Conservation (phyloP, 2,797 vertebrate genomes). For the Phoeniculus purpureus region DNA sequence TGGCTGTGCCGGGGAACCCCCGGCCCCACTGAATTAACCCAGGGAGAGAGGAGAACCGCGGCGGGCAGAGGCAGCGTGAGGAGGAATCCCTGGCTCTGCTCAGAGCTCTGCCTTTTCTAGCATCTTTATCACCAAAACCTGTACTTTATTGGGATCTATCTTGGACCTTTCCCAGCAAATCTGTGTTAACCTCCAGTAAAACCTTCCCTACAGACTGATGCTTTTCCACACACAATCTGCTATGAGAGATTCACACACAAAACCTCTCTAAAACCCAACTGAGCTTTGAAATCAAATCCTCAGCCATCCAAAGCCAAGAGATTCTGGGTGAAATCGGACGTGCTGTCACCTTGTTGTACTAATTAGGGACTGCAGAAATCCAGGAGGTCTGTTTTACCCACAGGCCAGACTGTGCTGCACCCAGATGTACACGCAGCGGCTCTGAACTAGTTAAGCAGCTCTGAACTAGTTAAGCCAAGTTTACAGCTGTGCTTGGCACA, state of each 20-base stretch:
- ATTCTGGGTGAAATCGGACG: neutral
- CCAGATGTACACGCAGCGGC: neutral
- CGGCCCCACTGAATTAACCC: conserved; percentile 14
- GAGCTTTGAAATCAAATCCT: neutral
- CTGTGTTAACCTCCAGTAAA: neutral
- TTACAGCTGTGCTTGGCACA: neutral
- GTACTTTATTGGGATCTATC: neutral
- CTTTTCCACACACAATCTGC: conserved; percentile 40
- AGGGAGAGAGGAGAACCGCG: neutral
- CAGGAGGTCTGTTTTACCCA: neutral
- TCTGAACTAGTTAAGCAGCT: neutral
- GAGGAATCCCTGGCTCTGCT: conserved; percentile 3
- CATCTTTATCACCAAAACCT: neutral
- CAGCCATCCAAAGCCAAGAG: neutral
- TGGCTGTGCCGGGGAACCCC: conserved; percentile 33
- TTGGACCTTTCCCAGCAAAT: conserved; percentile 13
- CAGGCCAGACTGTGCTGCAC: conserved; percentile 15
- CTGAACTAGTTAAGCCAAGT: neutral
- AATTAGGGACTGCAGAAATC: neutral
- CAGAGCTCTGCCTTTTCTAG: neutral
- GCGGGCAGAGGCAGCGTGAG: neutral
- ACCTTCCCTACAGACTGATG: conserved; percentile 1
- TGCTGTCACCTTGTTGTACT: neutral
- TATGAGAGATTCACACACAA: neutral
- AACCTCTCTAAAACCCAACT: neutral